Base-by-base conservation (phyloP, 2,888 invertebrate species). In the Thumatha senex region DNA sequence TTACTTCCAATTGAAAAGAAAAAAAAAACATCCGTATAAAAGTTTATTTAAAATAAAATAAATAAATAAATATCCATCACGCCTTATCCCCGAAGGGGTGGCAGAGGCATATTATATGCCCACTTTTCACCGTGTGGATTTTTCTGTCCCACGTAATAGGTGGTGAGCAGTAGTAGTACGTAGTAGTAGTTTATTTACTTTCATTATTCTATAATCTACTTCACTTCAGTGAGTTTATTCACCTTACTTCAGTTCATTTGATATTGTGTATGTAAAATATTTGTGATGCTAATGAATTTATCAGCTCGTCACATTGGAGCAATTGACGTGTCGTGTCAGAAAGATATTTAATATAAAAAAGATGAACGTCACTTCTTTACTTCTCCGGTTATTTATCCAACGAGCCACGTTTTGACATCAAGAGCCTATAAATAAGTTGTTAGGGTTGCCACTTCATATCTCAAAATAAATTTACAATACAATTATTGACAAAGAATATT, bases 381-480 rank as follows among this genome's bases (percentile, higher is more conserved):
- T 36, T 49, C 24, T 61, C 41, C 54, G 58, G 72, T 73, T 79
- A 74, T 78, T 78, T 78, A 72, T 75, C 73, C 74, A 72, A 67
- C 57, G 67, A 60, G 63, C 56, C 56, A 58, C 62, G 60, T 2
- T 52, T 58, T 73, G 75, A 74, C 72, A 74, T 74, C 72, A 59
- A 76, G 70, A 67, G 77, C 74, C 72, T 81, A 76, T 80, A 74
- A 80, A 81, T 79, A 76, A 74, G 70, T 68, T 69, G 72, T 76
- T 76, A 79, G 70, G 67, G 69, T 60, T 70, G 68, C 56, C 66
- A 51, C 62, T 1, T 24, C 13, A 18, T 29, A 7, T 36, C 14
- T 8, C 9, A 14, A 5, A 13, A 0, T 15, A 24, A 24, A 24
- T 24, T 24, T 24, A 24, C 18, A 24, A 24, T 24, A 24, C 5